These are phyloP conservation scores for Artibeus lituratus DNA, from an alignment of 2,797 vertebrate species.

Conservation along the genomic window DNA sequence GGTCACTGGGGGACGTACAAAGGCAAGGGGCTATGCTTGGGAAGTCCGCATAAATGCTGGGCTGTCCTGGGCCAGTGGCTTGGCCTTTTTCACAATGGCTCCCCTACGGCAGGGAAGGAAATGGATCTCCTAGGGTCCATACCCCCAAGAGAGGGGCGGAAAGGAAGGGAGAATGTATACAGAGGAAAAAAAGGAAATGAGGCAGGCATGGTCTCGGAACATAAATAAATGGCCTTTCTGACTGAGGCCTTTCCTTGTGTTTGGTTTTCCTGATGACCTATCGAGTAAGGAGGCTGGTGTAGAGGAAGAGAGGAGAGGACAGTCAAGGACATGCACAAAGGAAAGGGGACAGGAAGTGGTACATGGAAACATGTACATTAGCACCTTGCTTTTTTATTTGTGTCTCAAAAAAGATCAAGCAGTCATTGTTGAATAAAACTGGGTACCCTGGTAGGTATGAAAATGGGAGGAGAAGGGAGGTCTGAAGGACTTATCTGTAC, in stretches of 20 bases:
- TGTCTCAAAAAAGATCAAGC: conserved; percentile 10
- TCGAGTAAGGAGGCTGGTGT: not conserved
- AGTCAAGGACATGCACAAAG: not conserved
- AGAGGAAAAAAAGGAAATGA: not conserved
- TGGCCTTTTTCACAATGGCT: not conserved
- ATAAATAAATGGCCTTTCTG: not conserved
- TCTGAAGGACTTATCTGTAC: not conserved
- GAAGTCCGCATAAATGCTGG: not conserved
- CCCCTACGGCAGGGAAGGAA: not conserved
- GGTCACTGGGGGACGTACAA: conserved; percentile 35
- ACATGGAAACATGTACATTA: conserved; percentile 12
- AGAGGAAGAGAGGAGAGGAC: not conserved
- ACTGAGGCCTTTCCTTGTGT: not conserved
- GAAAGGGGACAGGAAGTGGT: not conserved
- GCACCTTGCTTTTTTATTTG: conserved; percentile 52
- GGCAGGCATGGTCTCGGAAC: not conserved
- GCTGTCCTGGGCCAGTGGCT: conserved; percentile 25
- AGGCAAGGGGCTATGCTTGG: not conserved
- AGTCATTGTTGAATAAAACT: conserved; percentile 15
- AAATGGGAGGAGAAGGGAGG: not conserved
- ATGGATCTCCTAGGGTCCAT: not conserved
- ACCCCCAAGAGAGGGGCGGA: not conserved
- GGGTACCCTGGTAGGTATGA: not conserved
- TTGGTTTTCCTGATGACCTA: conserved; percentile 2
- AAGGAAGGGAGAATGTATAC: not conserved